Conservation (phyloP, 2,888 invertebrate genomes). For the Leptinotarsa haldemani region DNA sequence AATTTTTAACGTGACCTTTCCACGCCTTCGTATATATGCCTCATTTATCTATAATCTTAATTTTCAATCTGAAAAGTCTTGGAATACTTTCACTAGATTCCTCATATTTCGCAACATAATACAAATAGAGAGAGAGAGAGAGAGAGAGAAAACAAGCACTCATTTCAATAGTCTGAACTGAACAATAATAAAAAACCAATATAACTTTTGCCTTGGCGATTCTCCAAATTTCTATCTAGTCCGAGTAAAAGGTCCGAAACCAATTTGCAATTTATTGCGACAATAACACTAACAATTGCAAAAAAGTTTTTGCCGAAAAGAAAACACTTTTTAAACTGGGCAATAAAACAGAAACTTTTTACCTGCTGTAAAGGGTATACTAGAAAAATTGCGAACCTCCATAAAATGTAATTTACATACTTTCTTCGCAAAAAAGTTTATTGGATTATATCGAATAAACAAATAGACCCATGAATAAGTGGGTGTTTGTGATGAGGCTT, state of each 20-base stretch:
- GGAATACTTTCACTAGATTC: too few species aligned
- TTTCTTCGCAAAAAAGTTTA: slow-evolving; percentile 17
- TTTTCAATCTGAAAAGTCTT: too few species aligned
- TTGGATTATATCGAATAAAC: background rate
- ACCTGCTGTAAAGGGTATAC: slow-evolving; percentile 21
- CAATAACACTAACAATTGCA: slow-evolving; percentile 37
- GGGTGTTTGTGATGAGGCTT: background rate
- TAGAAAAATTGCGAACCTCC: slow-evolving; percentile 20
- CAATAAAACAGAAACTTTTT: slow-evolving; percentile 24
- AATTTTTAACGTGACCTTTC: too few species aligned
- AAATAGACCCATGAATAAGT: background rate
- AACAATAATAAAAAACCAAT: slow-evolving; percentile 12
- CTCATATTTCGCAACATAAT: too few species aligned
- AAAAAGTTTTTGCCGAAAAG: slow-evolving; percentile 25
- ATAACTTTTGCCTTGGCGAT: slow-evolving; percentile 5
- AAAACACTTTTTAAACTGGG: slow-evolving; percentile 17
- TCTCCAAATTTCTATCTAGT: slow-evolving; percentile 3
- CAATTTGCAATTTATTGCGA: slow-evolving; percentile 43
- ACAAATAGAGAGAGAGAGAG: too few species aligned
- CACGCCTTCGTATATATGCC: too few species aligned
- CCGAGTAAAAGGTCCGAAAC: slow-evolving; percentile 22
- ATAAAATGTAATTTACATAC: slow-evolving; percentile 22
- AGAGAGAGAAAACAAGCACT: background rate
- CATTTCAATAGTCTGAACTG: background rate
- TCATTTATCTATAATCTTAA: too few species aligned